Evolutionary conservation across 2,888 invertebrate species (phyloP), one percentile per base, ranked within the genome.

Genomic region (Drosophila lutescens): DNA sequence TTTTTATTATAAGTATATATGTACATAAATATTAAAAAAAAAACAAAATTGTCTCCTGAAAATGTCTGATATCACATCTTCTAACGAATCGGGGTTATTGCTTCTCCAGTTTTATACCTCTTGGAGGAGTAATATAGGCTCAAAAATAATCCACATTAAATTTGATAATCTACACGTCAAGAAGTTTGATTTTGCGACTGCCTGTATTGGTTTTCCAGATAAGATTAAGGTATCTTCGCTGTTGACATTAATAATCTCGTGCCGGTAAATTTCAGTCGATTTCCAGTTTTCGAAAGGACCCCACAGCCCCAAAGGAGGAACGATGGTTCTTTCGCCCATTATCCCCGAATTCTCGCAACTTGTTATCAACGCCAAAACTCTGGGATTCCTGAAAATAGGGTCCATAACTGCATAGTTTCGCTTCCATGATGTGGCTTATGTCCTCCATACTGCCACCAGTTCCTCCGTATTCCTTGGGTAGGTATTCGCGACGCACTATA

Each of bases 381-480:
- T 83, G 85, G 0, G 91, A 89, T 4, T 89, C 90, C 41, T 74
- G 46, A 57, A 92, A 92, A 58, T 90, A 91, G 10, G 90, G 73
- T 8, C 76, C 76, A 74, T 91, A 91, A 12, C 73, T 74, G 8
- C 74, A 15, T 0, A 92, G 61, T 61, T 90, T 89, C 0, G 55
- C 70, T 53, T 90, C 90, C 92, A 92, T 92, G n/a, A 78, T 57
- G 10, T 80, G 74, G 17, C 90, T 86, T 7, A 92, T 90, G 12
- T 90, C 90, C 62, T 81, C 77, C 53, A 94, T 89, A 41, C 93
- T 91, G 77, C 93, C 93, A 66, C 93, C 93, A 12, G 93, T 93
- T 38, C 95, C 95, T 12, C 95, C 95, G 83, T 95, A 95, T 86
- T 95, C 95, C 9, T 89, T 90, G 0, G 95, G 95, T 49, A 95